Conservation (phyloP, 2,797 vertebrate species). For the Paedocypris micromegethes region DNA sequence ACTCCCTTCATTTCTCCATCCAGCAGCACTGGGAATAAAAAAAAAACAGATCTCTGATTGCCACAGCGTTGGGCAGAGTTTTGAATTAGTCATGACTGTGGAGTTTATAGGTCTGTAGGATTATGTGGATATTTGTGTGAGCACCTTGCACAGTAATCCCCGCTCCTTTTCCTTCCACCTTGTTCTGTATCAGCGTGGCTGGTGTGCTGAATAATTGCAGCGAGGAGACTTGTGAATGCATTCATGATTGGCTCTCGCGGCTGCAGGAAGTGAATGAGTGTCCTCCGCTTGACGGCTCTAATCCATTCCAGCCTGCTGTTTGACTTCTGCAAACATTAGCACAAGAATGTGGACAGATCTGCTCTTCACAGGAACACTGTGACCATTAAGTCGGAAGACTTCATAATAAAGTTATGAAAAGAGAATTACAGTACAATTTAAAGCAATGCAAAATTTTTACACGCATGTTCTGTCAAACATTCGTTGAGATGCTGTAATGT, state of each 20-base stretch:
- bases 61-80: constrained; percentile 30
- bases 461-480: too few relatives aligned
- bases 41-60: constrained; percentile 46
- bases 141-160: constrained; percentile 36
- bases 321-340: constrained; percentile 13
- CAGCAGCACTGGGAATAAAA: constrained; percentile 35
- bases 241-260: constrained; percentile 66
- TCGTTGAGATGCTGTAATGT: too few relatives aligned
- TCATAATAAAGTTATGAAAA: not conserved
- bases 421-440: too few relatives aligned
- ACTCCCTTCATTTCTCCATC: constrained; percentile 26
- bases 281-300: constrained; percentile 6
- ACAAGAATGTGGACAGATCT: constrained; percentile 6
- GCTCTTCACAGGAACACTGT: not conserved
- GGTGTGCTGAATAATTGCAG: constrained; percentile 73
- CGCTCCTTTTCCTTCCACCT: constrained; percentile 32
- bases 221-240: constrained; percentile 74
- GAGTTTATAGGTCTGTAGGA: constrained; percentile 42
- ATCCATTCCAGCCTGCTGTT: not conserved
- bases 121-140: constrained; percentile 15
- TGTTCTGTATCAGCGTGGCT: constrained; percentile 42
- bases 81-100: constrained; percentile 56
- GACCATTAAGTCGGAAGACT: not conserved
- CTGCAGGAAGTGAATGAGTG: constrained; percentile 44
- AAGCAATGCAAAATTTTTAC: too few relatives aligned